Percentiles rank a stretch among this genome's conserved stretches.
Conservation (phyloP, 1,140 invertebrate genomes). For the Camponotus floridanus region DNA sequence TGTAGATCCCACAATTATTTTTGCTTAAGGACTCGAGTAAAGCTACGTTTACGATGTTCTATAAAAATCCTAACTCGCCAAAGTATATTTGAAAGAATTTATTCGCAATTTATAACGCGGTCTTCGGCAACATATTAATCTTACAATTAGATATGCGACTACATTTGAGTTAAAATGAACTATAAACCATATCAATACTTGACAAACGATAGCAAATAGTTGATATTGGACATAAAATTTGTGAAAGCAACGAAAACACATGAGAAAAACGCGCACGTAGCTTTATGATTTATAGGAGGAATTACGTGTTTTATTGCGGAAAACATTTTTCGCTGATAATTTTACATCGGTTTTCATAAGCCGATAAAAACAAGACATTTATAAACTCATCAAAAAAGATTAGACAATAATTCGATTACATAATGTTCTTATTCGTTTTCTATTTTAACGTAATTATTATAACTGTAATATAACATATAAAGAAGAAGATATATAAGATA, state of each 20-base stretch:
- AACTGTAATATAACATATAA: neutral
- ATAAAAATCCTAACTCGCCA: neutral
- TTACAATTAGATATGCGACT: neutral
- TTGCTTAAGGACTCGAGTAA: neutral
- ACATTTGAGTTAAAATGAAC: slow-evolving; percentile 12
- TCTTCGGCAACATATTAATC: neutral
- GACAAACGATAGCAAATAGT: slow-evolving; percentile 3
- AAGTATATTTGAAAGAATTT: neutral
- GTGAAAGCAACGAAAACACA: neutral
- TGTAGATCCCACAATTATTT: neutral
- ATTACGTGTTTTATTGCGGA: slow-evolving; percentile 11
- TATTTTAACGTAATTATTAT: neutral
- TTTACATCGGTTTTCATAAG: slow-evolving; percentile 1
- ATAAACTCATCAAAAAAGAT: neutral
- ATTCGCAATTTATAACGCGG: neutral
- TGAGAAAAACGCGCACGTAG: neutral
- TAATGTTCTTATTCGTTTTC: neutral
- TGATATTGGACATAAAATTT: neutral
- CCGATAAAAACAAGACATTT: neutral
- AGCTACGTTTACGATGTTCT: neutral
- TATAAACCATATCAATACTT: neutral
- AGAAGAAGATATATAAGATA: neutral
- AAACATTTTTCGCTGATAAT: neutral
- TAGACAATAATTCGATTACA: neutral
- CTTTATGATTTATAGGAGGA: neutral